Evolutionary conservation across 2,888 invertebrate genomes (phyloP).

Genomic region (Philereme vetulata): DNA sequence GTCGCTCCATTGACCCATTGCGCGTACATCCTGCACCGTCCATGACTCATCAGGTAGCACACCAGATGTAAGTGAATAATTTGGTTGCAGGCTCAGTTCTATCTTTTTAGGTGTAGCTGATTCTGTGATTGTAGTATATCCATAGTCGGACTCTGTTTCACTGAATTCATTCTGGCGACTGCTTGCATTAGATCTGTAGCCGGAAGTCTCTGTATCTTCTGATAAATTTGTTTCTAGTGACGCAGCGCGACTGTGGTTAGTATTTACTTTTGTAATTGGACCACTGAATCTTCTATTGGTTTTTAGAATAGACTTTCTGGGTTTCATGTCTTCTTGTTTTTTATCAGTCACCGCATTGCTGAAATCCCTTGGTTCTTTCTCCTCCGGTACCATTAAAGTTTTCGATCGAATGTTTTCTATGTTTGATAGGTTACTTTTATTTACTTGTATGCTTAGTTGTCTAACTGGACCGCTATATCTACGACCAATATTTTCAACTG

Average conservation of each 20-base stretch:
- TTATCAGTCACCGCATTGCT: conserved; percentile 39
- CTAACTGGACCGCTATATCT: conserved; percentile 64
- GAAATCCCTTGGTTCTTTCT: conserved; percentile 43
- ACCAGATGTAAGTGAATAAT: conserved; percentile 68
- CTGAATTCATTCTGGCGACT: conserved; percentile 72
- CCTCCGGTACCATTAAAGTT: conserved; percentile 50
- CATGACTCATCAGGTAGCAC: conserved; percentile 81
- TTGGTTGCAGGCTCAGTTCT: conserved; percentile 66
- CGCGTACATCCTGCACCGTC: conserved; percentile 69
- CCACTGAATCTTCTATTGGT: conserved; percentile 55
- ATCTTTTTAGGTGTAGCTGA: conserved; percentile 84
- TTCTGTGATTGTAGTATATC: conserved; percentile 85
- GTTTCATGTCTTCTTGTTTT: conserved; percentile 48
- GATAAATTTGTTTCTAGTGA: conserved; percentile 31
- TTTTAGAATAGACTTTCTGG: conserved; percentile 73
- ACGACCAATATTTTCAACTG: conserved; percentile 46
- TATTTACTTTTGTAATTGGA: conserved; percentile 41
- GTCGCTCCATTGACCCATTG: conserved; percentile 66
- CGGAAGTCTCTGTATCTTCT: conserved; percentile 81
- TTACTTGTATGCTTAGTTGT: conserved; percentile 54
- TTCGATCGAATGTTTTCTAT: conserved; percentile 47
- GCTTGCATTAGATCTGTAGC: conserved; percentile 80
- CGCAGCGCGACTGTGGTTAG: conserved; percentile 23
- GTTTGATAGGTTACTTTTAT: conserved; percentile 57
- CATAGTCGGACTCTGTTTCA: conserved; percentile 85